Base-by-base conservation (phyloP, 2,113 vertebrate species). In the Cyprinodon variegatus region DNA sequence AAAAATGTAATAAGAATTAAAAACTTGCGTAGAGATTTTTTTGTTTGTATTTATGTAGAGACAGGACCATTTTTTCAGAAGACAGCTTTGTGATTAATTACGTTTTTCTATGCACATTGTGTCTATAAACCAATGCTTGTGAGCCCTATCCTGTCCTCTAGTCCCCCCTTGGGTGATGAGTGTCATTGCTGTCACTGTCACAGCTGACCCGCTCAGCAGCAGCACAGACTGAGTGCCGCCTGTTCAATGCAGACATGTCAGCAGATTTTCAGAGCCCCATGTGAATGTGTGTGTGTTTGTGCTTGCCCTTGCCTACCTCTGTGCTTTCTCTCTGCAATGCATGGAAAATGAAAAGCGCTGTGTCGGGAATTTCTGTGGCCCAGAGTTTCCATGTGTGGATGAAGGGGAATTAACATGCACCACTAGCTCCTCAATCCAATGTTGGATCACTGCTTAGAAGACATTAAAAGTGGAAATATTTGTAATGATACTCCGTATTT, bases 281-380 rank as follows among this genome's bases (percentile, higher is more conserved):
- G 83, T 83, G 65, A 65, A 79, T 84, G 45, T 78, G 79, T 82
- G 79, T 79, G 71, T 72, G 83, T 86, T 61, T 79, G 83, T 81
- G 80, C 87, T 76, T 89, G 90, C 82, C 78, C 83, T 77, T 72
- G 74, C 86, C 87, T 82, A 89, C 89, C 81, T 79, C 80, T 80
- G 74, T 78, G 79, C 77, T 85, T 85, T 86, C 77, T 92, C 84
- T 79, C 77, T 67, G 69, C 74, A 45, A 85, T 76, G 83, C 84
- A 84, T 70, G 81, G 86, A 89, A 91, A 91, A 85, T 83, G 83
- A 87, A 91, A 92, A 92, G n/a, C 65, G 89, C 92, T 91, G 91
- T 4, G 85, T 91, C 76, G 78, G 81, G 79, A 87, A 86, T 91
- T 91, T 93, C 90, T 91, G 82, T 69, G 75, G 68, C 75, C 80